Evolutionary conservation across 1,140 invertebrate genomes (phyloP).

Genomic region (Penaeus indicus): DNA sequence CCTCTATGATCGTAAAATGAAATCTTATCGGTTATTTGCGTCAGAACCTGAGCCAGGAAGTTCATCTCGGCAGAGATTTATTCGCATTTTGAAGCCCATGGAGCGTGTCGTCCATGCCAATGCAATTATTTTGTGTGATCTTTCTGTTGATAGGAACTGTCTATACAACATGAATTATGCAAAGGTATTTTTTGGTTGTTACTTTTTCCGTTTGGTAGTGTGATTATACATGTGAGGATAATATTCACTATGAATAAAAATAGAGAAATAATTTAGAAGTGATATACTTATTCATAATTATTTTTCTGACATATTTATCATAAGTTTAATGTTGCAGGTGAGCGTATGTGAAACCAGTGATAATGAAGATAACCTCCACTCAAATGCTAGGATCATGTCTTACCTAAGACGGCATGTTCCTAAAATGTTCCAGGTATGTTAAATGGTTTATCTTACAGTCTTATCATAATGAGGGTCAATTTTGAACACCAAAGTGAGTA

Average conservation of each 20-base stretch:
- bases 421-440: constrained; percentile 80
- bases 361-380: constrained; percentile 60
- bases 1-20: constrained; percentile 82
- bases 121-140: constrained; percentile 84
- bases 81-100: constrained; percentile 81
- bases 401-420: constrained; percentile 87
- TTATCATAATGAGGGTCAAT: constrained; percentile 38
- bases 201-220: neutral
- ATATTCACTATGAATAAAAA: too few species aligned
- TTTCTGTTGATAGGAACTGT: constrained; percentile 81
- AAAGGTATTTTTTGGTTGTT: constrained; percentile 40
- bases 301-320: neutral
- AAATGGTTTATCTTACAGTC: neutral
- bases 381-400: constrained; percentile 80
- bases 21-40: constrained; percentile 81
- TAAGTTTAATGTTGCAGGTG: constrained; percentile 35
- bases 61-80: constrained; percentile 67
- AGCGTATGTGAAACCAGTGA: constrained; percentile 61
- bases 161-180: constrained; percentile 59
- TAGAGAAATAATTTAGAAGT: neutral
- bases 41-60: constrained; percentile 78
- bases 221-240: neutral
- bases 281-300: neutral
- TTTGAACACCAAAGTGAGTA: neutral
- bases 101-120: constrained; percentile 82